Percentiles rank a stretch among this genome's conserved stretches.
These are phyloP conservation scores for Philantomba maxwellii DNA, from an alignment of 2,113 vertebrate species.

Conservation along the genomic window DNA sequence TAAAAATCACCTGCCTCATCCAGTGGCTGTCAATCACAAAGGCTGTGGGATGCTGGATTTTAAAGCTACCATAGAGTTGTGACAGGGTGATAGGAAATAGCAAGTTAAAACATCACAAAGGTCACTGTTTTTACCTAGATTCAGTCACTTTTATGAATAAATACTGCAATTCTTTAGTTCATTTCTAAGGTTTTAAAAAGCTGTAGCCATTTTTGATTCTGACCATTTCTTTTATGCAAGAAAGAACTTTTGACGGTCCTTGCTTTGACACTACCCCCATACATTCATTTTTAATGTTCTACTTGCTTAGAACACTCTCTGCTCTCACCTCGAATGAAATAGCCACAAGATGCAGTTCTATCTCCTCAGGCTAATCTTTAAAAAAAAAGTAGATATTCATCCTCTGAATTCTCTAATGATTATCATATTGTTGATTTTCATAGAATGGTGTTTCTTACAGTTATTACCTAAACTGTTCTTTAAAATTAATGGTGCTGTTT, in stretches of 20 bases:
- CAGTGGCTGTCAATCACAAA: background rate
- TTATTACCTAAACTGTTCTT: background rate
- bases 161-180: background rate
- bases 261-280: background rate
- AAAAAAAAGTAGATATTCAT: background rate
- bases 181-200: background rate
- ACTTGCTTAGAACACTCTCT: background rate
- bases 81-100: rapidly evolving
- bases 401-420: background rate
- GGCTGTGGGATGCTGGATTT: background rate
- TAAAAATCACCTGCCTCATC: too few relatives aligned
- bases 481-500: background rate
- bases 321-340: background rate
- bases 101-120: background rate
- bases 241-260: background rate
- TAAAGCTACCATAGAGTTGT: background rate
- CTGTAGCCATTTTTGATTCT: background rate
- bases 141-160: background rate
- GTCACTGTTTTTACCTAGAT: background rate
- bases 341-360: background rate
- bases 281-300: background rate
- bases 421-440: background rate
- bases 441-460: background rate
- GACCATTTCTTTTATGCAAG: background rate
- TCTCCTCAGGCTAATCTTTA: background rate